Evolutionary conservation across 2,113 vertebrate species (phyloP).

Genomic region (Salvator merianae): DNA sequence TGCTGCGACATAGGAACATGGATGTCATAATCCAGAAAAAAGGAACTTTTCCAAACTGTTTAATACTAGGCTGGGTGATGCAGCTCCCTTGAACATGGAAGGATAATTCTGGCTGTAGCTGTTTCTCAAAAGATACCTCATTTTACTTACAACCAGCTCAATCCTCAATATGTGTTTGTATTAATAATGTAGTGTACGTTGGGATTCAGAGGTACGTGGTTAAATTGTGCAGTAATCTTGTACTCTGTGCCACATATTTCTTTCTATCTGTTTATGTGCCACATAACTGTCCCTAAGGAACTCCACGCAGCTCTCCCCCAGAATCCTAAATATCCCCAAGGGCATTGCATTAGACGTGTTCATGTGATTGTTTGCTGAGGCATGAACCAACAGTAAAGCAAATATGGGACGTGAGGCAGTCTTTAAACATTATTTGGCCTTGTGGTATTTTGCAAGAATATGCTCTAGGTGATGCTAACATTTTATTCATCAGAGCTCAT

Average conservation of each 20-base stretch:
- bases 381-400: not conserved
- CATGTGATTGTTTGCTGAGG: not conserved
- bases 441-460: not conserved
- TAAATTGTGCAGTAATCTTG: not conserved
- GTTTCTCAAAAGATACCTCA: not conserved
- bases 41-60: no score
- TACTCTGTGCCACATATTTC: not conserved
- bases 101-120: not conserved
- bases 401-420: not conserved
- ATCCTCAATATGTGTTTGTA: not conserved
- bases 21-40: no score
- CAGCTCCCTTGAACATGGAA: not conserved
- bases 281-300: no score
- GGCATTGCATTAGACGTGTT: not conserved
- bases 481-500: conserved; percentile 30
- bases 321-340: not conserved
- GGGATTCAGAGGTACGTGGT: not conserved
- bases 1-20: no score
- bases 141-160: not conserved
- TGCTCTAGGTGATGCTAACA: conserved; percentile 28
- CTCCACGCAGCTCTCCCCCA: no score
- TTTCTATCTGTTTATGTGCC: no score
- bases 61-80: not conserved
- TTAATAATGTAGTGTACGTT: not conserved
- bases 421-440: not conserved